Evolutionary conservation across 2,113 vertebrate genomes (phyloP).

Genomic region (Aythya baeri): DNA sequence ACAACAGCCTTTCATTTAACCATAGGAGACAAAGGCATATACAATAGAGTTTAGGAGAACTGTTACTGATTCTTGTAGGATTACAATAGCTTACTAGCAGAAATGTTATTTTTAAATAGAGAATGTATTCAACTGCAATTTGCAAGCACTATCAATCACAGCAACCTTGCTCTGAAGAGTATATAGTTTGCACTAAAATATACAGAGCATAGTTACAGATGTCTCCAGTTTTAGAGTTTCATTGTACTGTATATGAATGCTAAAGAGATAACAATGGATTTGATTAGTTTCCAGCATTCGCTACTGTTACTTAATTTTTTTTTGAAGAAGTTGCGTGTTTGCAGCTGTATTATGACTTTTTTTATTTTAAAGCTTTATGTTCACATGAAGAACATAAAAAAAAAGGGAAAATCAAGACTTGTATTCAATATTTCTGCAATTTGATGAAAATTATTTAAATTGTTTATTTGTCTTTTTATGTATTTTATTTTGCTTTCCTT

Average conservation of each 20-base stretch:
- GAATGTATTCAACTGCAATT: not conserved
- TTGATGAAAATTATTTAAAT: not conserved
- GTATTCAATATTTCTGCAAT: not conserved
- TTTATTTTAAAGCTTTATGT: not conserved
- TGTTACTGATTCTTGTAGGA: not conserved
- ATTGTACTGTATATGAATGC: not conserved
- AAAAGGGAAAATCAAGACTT: not conserved
- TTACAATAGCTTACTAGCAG: not conserved
- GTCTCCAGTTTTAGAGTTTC: not conserved
- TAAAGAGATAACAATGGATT: not conserved
- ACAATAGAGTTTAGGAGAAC: not conserved
- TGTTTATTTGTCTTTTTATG: not conserved
- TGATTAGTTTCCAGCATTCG: not conserved
- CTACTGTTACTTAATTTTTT: not conserved
- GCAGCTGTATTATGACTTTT: not conserved
- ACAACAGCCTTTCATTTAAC: not conserved
- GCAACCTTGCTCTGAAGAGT: not conserved
- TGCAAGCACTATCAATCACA: not conserved
- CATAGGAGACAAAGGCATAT: not conserved
- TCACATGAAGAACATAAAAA: not conserved
- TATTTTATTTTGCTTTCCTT: not conserved
- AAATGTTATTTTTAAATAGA: not conserved
- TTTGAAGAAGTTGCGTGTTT: not conserved
- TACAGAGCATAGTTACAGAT: not conserved
- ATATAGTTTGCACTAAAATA: not conserved